Percentiles rank a stretch among this genome's conserved stretches.
Conservation (phyloP, 2,888 invertebrate species). For the Dendrolimus houi region DNA sequence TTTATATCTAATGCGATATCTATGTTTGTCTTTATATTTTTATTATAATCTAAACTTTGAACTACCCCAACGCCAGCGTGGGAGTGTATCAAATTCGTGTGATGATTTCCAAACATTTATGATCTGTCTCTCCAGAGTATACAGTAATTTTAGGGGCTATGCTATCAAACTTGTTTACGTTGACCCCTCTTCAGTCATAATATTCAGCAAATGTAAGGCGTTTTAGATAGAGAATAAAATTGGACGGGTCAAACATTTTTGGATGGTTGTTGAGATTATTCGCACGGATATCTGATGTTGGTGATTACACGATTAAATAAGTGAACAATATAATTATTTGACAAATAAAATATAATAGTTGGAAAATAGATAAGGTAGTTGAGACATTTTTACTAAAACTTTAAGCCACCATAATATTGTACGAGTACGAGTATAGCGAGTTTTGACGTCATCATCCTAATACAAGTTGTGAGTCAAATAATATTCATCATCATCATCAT, state of each 20-base stretch:
- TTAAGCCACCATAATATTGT: too few relatives aligned
- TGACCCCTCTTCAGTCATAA: slow-evolving; percentile 14
- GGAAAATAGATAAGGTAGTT: too few relatives aligned
- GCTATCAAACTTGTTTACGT: slow-evolving; percentile 16
- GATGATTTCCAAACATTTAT: slow-evolving; percentile 50
- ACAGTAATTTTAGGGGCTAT: slow-evolving; percentile 26
- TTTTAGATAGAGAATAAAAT: neutral
- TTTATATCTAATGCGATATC: neutral
- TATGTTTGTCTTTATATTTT: slow-evolving; percentile 1
- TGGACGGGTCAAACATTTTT: slow-evolving; percentile 16
- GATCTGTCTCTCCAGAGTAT: slow-evolving; percentile 51
- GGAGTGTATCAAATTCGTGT: slow-evolving; percentile 43
- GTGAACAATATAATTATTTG: slow-evolving; percentile 33
- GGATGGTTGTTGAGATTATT: slow-evolving; percentile 22
- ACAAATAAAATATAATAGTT: slow-evolving; percentile 10
- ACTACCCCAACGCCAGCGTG: slow-evolving; percentile 27
- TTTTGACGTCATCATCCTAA: too few relatives aligned
- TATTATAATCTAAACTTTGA: neutral
- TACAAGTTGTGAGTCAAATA: too few relatives aligned
- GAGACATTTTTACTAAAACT: too few relatives aligned
- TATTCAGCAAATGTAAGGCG: neutral
- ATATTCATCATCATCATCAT: too few relatives aligned
- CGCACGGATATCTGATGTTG: slow-evolving; percentile 57
- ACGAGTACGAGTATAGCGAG: too few relatives aligned
- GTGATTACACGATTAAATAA: slow-evolving; percentile 34